Percentiles rank a stretch among this genome's conserved stretches.
phyloP scores from a whole-genome alignment of 2,113 vertebrate genomes.

The Papio anubis region DNA sequence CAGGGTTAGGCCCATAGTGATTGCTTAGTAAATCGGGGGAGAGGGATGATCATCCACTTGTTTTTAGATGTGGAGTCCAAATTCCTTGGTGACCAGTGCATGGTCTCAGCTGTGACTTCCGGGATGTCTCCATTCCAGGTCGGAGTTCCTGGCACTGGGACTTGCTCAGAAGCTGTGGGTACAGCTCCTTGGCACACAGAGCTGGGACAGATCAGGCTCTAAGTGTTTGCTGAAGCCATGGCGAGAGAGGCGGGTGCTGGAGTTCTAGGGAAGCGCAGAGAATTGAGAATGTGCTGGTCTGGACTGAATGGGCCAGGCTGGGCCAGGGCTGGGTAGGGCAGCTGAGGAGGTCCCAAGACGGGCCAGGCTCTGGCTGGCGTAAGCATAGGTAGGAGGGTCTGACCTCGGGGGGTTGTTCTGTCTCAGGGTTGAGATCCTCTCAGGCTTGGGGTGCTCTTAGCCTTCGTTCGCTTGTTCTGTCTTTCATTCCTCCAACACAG shows the following conservation, averaged over 20 bases:
- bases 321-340: neutral
- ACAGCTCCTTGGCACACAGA: neutral
- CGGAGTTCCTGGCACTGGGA: neutral
- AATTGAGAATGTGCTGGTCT: neutral
- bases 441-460: neutral
- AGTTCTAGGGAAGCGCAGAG: neutral
- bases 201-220: accelerated
- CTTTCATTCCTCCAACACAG: neutral
- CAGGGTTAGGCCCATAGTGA: neutral
- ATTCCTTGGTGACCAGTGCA: neutral
- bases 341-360: neutral
- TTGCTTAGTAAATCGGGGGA: neutral
- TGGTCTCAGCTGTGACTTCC: neutral
- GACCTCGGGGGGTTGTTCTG: accelerated
- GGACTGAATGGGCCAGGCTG: neutral
- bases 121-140: neutral
- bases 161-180: neutral
- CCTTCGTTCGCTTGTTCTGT: neutral
- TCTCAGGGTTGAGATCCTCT: neutral
- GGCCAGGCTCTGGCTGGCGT: too few species aligned
- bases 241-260: neutral
- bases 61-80: too few species aligned
- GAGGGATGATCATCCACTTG: neutral
- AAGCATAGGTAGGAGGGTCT: neutral
- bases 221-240: neutral